phyloP scores from a whole-genome alignment of 2,888 invertebrate species.

The Lepas anatifera region DNA sequence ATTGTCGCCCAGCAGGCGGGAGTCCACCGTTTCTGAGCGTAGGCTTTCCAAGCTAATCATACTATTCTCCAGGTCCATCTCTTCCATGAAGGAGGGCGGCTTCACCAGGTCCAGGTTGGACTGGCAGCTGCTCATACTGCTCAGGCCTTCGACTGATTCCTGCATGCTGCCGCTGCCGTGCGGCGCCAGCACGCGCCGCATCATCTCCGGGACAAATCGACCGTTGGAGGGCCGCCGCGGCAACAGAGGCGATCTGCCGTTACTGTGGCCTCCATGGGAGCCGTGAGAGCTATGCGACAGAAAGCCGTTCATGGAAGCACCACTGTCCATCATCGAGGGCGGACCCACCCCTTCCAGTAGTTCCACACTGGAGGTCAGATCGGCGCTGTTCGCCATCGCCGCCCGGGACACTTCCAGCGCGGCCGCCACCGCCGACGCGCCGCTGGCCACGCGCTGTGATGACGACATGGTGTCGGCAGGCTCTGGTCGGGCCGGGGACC shows the following conservation, averaged over 20 bases:
- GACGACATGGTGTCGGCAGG: slow-evolving; percentile 2
- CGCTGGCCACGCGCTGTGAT: neutral
- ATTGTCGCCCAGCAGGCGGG: neutral
- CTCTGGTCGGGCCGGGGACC: neutral
- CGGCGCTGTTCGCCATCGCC: neutral
- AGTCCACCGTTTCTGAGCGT: slow-evolving; percentile 57
- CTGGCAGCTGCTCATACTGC: slow-evolving; percentile 37
- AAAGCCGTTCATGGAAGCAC: neutral
- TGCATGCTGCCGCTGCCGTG: slow-evolving; percentile 16
- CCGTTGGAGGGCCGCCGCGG: neutral
- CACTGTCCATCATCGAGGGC: slow-evolving; percentile 10
- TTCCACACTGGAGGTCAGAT: neutral
- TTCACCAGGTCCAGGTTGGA: slow-evolving; percentile 66
- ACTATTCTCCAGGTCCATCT: slow-evolving; percentile 61
- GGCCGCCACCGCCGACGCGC: slow-evolving; percentile 9
- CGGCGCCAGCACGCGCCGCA: slow-evolving; percentile 51
- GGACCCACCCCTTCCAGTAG: slow-evolving; percentile 13
- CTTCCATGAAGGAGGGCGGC: slow-evolving; percentile 68
- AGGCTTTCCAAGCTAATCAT: slow-evolving; percentile 75
- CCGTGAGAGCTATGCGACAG: too few species aligned
- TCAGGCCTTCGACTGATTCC: slow-evolving; percentile 19
- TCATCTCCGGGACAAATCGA: slow-evolving; percentile 48
- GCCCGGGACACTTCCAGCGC: neutral
- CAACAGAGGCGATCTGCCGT: neutral
- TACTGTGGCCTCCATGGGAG: neutral